Evolutionary conservation across 2,113 vertebrate species (phyloP), one percentile per base, ranked within the genome.

Genomic region (Anseranas semipalmata): DNA sequence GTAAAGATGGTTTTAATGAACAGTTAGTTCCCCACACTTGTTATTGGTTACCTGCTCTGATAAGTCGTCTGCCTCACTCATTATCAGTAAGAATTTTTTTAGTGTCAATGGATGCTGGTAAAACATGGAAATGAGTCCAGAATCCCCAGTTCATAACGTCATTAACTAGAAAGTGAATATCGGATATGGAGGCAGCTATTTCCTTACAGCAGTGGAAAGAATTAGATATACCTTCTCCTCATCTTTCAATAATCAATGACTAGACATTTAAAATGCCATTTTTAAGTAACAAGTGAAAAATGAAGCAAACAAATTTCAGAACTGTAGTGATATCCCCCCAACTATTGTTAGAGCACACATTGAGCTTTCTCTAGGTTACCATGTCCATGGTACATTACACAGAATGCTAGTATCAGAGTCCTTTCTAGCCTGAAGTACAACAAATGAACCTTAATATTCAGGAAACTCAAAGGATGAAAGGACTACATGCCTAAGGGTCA

Each of bases 1-100:
- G 87, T 58, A 83, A 80, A 89, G 68, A 84, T 22, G 15, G 43
- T 70, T 94, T 50, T 89, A 90, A 95, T 76, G 67, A 85, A 92
- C 74, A 76, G 32, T 55, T 93, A 68, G 45, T 12, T 90, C 33
- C 66, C 53, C 80, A 41, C 45, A 67, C 65, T 59, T 35, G 19
- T 71, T 85, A 56, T 41, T 52, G 79, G 46, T 86, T 87, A 88
- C 8, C 58, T 89, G 41, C 58, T 90, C 84, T 94, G 75, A 68
- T 66, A 85, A 96, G 66, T 4, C 87, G 48, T 73, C 62, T 70
- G 33, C 43, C 74, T 56, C 39, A 35, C 17, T 46, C 18, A 33
- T 16, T 15, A 46, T 48, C 18, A 68, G 24, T 43, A 79, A 20
- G 43, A 52, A 90, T 30, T 74, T 37, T 37, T 80, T 68, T n/a